A percentile compares a stretch with the other conserved stretches of the same genome.
These are phyloP conservation scores for Holothuria leucospilota DNA, from an alignment of 53 echinoderm and acorn worm genomes.

Conservation along the genomic window DNA sequence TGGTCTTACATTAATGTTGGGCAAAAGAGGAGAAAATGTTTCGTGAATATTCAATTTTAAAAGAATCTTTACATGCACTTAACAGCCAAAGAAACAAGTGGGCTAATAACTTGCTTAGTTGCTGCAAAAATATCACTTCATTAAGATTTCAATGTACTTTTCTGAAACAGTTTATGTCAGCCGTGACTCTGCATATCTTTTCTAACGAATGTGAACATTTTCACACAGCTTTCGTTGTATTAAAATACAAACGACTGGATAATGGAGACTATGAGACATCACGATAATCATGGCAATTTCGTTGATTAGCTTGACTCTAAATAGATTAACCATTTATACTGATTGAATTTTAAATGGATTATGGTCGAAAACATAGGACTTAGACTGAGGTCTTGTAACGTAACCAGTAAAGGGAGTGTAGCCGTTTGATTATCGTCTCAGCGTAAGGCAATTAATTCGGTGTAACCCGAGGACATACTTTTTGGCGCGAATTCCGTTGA, in stretches of 20 bases:
- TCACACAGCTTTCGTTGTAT: no score
- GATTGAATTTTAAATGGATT: slow-evolving; percentile 55
- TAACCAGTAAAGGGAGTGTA: slow-evolving; percentile 45
- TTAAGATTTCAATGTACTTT: no score
- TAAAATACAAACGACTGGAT: slow-evolving; percentile 25
- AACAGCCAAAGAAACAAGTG: no score
- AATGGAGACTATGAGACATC: slow-evolving; percentile 25
- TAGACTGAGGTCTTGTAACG: slow-evolving; percentile 42
- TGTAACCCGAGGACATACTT: slow-evolving; percentile 53
- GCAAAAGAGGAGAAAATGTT: no score
- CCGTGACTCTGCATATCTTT: no score
- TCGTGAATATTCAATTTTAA: no score
- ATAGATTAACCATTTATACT: slow-evolving; percentile 55
- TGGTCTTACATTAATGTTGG: no score
- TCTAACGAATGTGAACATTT: no score
- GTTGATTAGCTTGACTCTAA: slow-evolving; percentile 47
- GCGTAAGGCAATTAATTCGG: slow-evolving; percentile 51
- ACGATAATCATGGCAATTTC: slow-evolving; percentile 51
- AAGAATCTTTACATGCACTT: no score
- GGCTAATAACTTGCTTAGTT: no score
- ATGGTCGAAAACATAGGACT: slow-evolving; percentile 48
- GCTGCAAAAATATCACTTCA: no score
- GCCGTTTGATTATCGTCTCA: slow-evolving; percentile 39
- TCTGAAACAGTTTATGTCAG: no score
- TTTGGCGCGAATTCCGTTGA: slow-evolving; percentile 54